These are phyloP conservation scores for Aurelia coerulea DNA, from an alignment of 30 jellyfish, hydroid and myxozoan genomes.

Conservation along the genomic window DNA sequence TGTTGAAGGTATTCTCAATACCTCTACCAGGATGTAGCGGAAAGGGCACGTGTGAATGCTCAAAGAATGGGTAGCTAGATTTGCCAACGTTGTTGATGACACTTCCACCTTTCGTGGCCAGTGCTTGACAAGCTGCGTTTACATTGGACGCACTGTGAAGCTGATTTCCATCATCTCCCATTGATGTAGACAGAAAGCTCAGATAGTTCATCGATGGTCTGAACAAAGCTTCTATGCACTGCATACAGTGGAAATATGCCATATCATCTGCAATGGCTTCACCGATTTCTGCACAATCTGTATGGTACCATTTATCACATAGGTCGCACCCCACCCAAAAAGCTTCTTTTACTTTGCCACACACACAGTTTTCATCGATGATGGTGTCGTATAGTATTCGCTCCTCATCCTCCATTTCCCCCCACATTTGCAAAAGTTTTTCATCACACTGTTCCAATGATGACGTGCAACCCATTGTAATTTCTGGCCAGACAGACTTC, in stretches of 20 bases:
- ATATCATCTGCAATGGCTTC: slow-evolving; percentile 14
- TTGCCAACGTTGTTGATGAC: not conserved
- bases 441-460: not conserved
- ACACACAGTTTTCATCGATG: not conserved
- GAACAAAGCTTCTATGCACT: not conserved
- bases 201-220: slow-evolving; percentile 11
- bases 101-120: not conserved
- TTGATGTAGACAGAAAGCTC: not conserved
- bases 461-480: not conserved
- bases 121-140: not conserved
- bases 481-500: not conserved
- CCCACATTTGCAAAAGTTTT: not conserved
- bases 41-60: not conserved
- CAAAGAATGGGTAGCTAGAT: not conserved
- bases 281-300: slow-evolving; percentile 8
- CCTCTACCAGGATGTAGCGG: not conserved
- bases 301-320: not conserved
- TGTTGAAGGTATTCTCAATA: slow-evolving; percentile 15
- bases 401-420: not conserved
- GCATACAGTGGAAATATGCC: slow-evolving; percentile 11
- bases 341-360: not conserved
- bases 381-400: not conserved
- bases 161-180: not conserved
- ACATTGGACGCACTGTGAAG: not conserved
- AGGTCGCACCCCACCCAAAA: not conserved